Evolutionary conservation across 2,113 vertebrate genomes (phyloP), one percentile per base, ranked within the genome.

Genomic region (Hiodon tergisus): DNA sequence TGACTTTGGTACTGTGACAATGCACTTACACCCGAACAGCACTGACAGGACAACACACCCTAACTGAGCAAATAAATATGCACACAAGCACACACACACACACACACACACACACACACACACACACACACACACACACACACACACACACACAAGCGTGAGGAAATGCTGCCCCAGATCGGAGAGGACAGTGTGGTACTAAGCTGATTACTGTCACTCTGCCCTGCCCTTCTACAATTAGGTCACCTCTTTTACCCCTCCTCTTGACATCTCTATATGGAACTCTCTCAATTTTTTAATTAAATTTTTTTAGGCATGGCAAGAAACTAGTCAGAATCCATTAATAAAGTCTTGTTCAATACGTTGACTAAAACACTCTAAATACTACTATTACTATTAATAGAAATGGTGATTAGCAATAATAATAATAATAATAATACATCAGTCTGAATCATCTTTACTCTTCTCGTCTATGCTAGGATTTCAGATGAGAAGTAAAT

Each of bases 181-280:
- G 72, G 68, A 71, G 62, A 73, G 76, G 65, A 66, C 69, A 77
- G 72, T 77, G 68, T 54, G 53, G 74, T 68, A 68, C 73, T 80
- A 80, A 83, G 76, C 76, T 79, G 83, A 84, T 81, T 80, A 81
- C 78, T 73, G 81, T 76, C 81, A 73, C 61, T 80, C 77, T 76
- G 52, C 77, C 73, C 77, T 80, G 79, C 81, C 81, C 78, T 83
- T 86, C 84, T 84, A 76, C 86, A 88, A 89, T 84, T 86, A 89
- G 81, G 81, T 75, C 80, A 83, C 76, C 72, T 76, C 71, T 75
- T 69, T 31, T 47, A 66, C 47, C 55, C 47, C 10, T 1, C 46
- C 60, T 58, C 59, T 58, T 58, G 11, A 66, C 53, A 0, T 9
- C 58, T 2, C 10, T 4, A n/a, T 58, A 8, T 67, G 3, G 8